Percentiles rank a stretch among this genome's conserved stretches.
Conservation (phyloP, 2,113 vertebrate genomes). For the Arothron firmamentum region DNA sequence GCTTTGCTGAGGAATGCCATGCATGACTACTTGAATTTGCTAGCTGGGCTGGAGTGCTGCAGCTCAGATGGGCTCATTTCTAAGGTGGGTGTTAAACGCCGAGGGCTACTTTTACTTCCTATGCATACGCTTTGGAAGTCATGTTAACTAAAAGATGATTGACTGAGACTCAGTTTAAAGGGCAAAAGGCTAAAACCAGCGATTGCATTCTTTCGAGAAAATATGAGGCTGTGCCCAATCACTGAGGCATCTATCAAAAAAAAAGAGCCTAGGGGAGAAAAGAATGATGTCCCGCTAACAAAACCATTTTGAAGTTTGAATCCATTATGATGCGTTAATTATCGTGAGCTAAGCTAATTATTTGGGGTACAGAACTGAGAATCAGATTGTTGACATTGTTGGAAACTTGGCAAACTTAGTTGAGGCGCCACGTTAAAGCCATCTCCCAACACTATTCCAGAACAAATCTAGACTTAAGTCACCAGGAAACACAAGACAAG, state of each 20-base stretch:
- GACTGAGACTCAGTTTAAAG: background rate
- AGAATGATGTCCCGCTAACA: background rate
- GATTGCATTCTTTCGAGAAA: conserved; percentile 4
- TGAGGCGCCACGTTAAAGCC: conserved; percentile 62
- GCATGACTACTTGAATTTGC: conserved; percentile 68
- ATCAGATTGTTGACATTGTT: conserved; percentile 19
- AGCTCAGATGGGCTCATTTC: conserved; percentile 15
- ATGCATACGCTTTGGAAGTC: background rate
- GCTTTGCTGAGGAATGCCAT: conserved; percentile 65
- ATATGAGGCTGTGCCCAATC: background rate
- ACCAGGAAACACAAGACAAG: background rate
- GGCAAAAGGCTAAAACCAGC: conserved; percentile 13
- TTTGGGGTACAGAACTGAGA: background rate
- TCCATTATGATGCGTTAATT: background rate
- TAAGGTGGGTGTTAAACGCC: background rate
- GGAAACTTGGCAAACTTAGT: conserved; percentile 41
- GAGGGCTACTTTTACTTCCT: background rate
- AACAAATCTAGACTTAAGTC: background rate
- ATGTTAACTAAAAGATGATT: background rate
- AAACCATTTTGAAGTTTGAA: background rate
- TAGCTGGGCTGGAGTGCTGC: conserved; percentile 1
- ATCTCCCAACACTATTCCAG: conserved; percentile 7
- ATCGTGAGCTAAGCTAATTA: background rate
- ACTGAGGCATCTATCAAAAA: background rate
- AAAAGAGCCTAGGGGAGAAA: background rate